phyloP scores from a whole-genome alignment of 2,113 vertebrate species.

The Porphyrio hochstetteri region DNA sequence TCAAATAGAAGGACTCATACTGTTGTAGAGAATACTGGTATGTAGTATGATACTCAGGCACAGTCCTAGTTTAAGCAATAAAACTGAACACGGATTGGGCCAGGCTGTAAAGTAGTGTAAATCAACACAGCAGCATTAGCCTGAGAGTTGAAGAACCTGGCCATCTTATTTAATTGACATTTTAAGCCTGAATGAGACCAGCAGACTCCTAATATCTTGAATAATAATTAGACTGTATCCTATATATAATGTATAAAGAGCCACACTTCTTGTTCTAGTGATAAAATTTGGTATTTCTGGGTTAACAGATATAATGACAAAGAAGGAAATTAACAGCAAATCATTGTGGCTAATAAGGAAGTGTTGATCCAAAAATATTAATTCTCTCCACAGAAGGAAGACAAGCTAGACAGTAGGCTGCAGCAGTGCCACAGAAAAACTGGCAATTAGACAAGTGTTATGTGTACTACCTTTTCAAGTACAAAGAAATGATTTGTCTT shows the following conservation, averaged over 20 bases:
- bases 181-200: constrained; percentile 19
- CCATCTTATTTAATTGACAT: constrained; percentile 30
- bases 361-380: constrained; percentile 56
- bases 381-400: constrained; percentile 41
- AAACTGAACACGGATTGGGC: neutral
- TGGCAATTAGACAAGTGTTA: constrained; percentile 72
- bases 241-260: neutral
- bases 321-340: constrained; percentile 34
- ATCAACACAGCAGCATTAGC: neutral
- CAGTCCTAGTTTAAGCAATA: neutral
- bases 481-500: constrained; percentile 74
- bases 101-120: neutral
- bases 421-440: constrained; percentile 2
- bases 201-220: constrained; percentile 12
- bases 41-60: neutral
- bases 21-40: neutral
- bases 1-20: neutral
- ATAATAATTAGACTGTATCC: constrained; percentile 1
- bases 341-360: constrained; percentile 45
- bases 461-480: constrained; percentile 51
- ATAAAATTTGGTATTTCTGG: constrained; percentile 29
- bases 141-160: neutral
- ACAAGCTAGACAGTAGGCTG: constrained; percentile 48
- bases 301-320: constrained; percentile 22
- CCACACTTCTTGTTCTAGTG: neutral